Conservation (phyloP, 1,140 invertebrate species). For the Ladona fulva region DNA sequence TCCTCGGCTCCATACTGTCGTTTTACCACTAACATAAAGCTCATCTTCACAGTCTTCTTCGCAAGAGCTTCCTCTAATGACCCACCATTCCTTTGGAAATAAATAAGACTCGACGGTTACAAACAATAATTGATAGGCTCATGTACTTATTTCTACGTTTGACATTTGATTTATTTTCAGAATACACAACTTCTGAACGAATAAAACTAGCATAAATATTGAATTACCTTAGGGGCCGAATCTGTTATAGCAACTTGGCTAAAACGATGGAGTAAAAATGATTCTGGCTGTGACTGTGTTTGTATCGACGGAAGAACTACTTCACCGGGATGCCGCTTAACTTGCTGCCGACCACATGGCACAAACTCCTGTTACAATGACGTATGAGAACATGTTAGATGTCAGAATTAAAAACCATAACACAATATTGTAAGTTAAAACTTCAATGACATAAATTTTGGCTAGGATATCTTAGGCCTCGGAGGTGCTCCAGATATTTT, state of each 20-base stretch:
- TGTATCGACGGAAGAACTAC: conserved; percentile 32
- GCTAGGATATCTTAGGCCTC: no score
- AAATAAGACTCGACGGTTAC: background rate
- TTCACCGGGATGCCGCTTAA: conserved; percentile 65
- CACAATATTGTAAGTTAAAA: no score
- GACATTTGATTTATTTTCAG: no score
- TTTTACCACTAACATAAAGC: conserved; percentile 74
- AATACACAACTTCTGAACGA: background rate
- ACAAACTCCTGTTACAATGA: conserved; percentile 63
- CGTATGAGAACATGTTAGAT: no score
- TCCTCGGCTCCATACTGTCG: conserved; percentile 63
- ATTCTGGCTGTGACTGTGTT: conserved; percentile 43
- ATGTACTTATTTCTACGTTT: background rate
- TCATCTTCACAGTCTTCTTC: conserved; percentile 64
- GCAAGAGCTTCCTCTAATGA: conserved; percentile 13
- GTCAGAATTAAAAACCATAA: no score
- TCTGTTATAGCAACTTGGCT: conserved; percentile 64
- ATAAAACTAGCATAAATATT: background rate
- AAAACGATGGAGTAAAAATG: conserved; percentile 55
- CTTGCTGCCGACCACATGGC: conserved; percentile 75
- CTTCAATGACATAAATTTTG: no score
- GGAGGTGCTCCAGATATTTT: no score
- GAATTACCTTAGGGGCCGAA: background rate
- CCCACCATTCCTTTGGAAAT: conserved; percentile 14
- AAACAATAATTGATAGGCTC: background rate